Evolutionary conservation across 1,140 invertebrate species (phyloP).

Genomic region (Caenorhabditis inopinata): DNA sequence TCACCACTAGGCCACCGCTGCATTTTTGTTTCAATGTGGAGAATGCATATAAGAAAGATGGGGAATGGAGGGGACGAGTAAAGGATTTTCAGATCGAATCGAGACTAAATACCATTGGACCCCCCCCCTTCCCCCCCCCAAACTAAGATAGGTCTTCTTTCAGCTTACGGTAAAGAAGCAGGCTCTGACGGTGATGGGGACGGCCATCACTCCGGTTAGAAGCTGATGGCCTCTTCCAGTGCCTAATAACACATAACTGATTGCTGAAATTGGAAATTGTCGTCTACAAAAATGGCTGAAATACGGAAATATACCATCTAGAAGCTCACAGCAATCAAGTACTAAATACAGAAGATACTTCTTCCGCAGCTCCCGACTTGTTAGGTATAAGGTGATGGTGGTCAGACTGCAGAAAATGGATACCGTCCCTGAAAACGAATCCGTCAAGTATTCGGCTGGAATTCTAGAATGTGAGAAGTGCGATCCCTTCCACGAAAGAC

Average conservation of each 20-base stretch:
- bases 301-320: not conserved
- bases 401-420: conserved; percentile 21
- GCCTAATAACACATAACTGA: conserved; percentile 34
- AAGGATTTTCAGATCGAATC: too few species aligned
- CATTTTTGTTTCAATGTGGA: too few species aligned
- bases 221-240: not conserved
- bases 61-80: too few species aligned
- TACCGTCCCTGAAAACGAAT: not conserved
- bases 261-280: not conserved
- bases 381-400: conserved; percentile 4
- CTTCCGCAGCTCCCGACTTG: not conserved
- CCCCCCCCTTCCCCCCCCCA: too few species aligned
- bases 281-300: not conserved
- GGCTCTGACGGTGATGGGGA: conserved; percentile 22
- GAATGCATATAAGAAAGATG: too few species aligned
- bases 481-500: not conserved
- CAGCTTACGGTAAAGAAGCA: conserved; percentile 28
- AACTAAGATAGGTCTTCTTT: too few species aligned
- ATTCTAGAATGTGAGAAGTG: too few species aligned
- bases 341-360: conserved; percentile 20
- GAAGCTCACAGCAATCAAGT: conserved; percentile 20
- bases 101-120: too few species aligned
- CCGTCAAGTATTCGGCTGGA: too few species aligned
- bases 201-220: not conserved
- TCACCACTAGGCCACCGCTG: too few species aligned